Conservation (phyloP, 2,113 vertebrate genomes). For the Periophthalmodon schlosseri region DNA sequence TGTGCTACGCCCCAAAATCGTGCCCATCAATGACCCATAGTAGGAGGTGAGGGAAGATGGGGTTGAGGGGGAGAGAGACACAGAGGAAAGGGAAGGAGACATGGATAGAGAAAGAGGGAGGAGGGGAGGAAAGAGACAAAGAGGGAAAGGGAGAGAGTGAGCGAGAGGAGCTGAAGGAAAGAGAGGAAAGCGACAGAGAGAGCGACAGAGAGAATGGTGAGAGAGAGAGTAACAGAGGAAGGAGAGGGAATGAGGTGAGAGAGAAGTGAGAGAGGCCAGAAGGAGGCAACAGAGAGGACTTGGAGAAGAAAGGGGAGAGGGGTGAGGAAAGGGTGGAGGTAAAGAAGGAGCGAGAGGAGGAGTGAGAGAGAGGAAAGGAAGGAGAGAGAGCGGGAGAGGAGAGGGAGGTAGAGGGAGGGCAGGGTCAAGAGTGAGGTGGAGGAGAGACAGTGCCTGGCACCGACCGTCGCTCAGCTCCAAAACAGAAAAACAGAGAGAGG, state of each 20-base stretch:
- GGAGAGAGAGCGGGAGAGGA: neutral
- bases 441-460: slow-evolving; percentile 79
- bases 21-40: slow-evolving; percentile 47
- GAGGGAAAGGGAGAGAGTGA: slow-evolving; percentile 18
- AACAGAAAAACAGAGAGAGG: slow-evolving; percentile 37
- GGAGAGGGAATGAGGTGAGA: neutral
- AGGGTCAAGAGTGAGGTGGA: slow-evolving; percentile 74
- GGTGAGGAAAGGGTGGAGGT: no score
- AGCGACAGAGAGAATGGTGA: slow-evolving; percentile 48
- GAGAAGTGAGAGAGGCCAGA: no score
- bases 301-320: slow-evolving; percentile 51
- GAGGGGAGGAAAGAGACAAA: neutral
- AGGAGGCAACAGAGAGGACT: slow-evolving; percentile 63
- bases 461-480: slow-evolving; percentile 49
- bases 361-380: slow-evolving; percentile 32
- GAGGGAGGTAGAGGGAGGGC: slow-evolving; percentile 42
- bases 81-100: slow-evolving; percentile 33
- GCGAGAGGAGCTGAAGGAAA: slow-evolving; percentile 54
- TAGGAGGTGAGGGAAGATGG: slow-evolving; percentile 28
- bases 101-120: neutral
- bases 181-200: slow-evolving; percentile 66
- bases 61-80: slow-evolving; percentile 55
- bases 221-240: no score
- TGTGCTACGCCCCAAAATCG: slow-evolving; percentile 56
- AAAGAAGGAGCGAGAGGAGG: slow-evolving; percentile 63